A percentile compares a stretch with the other conserved stretches of the same genome.
Evolutionary conservation across 2,113 vertebrate genomes (phyloP).

Genomic region (Epinephelus moara): DNA sequence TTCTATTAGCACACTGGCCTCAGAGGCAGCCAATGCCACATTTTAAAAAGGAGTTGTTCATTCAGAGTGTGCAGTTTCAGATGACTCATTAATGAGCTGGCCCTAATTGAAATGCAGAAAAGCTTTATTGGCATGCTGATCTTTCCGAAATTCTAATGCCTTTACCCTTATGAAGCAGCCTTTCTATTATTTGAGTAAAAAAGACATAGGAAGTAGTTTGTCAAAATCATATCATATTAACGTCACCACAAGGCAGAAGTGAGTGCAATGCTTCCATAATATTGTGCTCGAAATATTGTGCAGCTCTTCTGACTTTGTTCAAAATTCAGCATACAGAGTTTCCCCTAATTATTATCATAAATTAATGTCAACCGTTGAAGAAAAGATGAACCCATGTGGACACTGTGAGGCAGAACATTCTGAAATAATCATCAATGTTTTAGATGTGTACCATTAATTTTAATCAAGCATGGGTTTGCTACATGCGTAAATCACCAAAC

Average conservation of each 20-base stretch:
- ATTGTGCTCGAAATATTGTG: neutral
- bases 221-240: constrained; percentile 21
- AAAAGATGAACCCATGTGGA: neutral
- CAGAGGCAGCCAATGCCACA: constrained; percentile 71
- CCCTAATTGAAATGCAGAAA: constrained; percentile 75
- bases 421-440: constrained; percentile 23
- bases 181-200: constrained; percentile 10
- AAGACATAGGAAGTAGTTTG: constrained; percentile 6
- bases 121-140: constrained; percentile 62
- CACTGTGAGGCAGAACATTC: constrained; percentile 18
- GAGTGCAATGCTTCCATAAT: neutral
- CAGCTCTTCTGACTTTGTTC: constrained; percentile 10
- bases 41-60: constrained; percentile 72
- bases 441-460: constrained; percentile 16
- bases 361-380: neutral
- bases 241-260: neutral
- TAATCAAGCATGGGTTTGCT: neutral
- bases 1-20: constrained; percentile 82
- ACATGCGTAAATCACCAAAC: neutral
- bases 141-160: constrained; percentile 48
- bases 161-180: constrained; percentile 30
- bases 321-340: constrained; percentile 2
- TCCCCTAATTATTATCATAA: constrained; percentile 27
- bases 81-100: constrained; percentile 74
- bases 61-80: constrained; percentile 66